These are phyloP conservation scores for Platerodrilus igneus DNA, from an alignment of 2,888 invertebrate genomes.

Conservation along the genomic window DNA sequence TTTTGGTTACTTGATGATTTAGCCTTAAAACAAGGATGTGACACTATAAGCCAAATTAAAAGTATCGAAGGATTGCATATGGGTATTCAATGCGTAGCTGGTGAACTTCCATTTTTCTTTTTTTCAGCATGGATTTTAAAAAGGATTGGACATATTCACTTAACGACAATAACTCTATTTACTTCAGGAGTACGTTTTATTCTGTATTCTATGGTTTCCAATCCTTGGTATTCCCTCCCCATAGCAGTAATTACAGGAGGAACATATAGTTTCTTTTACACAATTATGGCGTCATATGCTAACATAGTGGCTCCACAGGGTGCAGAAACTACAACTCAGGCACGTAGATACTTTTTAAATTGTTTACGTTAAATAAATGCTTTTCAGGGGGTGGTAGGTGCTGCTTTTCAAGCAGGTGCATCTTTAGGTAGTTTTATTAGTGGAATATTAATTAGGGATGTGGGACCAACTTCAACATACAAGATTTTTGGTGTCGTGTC, in stretches of 20 bases:
- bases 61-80: too few relatives aligned
- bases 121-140: slow-evolving; percentile 66
- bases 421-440: too few relatives aligned
- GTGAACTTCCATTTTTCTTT: slow-evolving; percentile 77
- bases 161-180: slow-evolving; percentile 71
- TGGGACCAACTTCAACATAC: too few relatives aligned
- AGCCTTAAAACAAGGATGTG: too few relatives aligned
- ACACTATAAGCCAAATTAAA: too few relatives aligned
- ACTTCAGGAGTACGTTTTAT: slow-evolving; percentile 73
- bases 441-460: too few relatives aligned
- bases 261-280: slow-evolving; percentile 76
- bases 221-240: slow-evolving; percentile 74
- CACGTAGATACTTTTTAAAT: background rate
- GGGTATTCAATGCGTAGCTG: slow-evolving; percentile 74
- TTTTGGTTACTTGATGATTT: too few relatives aligned
- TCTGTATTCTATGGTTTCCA: slow-evolving; percentile 66
- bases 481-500: too few relatives aligned
- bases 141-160: slow-evolving; percentile 68
- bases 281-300: slow-evolving; percentile 77
- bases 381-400: background rate
- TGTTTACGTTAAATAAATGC: background rate
- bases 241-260: slow-evolving; percentile 79
- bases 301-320: slow-evolving; percentile 70
- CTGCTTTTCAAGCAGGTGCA: background rate
- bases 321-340: slow-evolving; percentile 61